These are phyloP conservation scores for Panthera tigris DNA, from an alignment of 2,113 vertebrate genomes.

Conservation along the genomic window DNA sequence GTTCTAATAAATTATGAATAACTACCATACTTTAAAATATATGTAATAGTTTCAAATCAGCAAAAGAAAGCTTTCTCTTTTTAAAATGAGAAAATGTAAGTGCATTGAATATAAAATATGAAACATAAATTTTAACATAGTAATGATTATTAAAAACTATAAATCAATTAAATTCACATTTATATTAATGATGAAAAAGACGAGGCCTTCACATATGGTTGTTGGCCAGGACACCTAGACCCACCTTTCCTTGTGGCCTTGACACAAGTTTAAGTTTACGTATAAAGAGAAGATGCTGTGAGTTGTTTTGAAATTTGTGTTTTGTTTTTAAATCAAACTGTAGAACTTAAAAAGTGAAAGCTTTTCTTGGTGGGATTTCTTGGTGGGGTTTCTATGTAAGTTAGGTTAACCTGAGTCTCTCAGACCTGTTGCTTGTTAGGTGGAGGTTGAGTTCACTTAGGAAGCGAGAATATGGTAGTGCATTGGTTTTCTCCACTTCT, in stretches of 20 bases:
- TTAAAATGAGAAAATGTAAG: background rate
- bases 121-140: background rate
- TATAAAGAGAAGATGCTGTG: constrained; percentile 42
- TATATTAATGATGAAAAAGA: background rate
- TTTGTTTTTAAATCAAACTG: constrained; percentile 58
- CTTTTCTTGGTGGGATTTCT: constrained; percentile 22
- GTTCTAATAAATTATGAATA: background rate
- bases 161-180: background rate
- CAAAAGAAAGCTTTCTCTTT: background rate
- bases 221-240: background rate
- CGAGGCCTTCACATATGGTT: background rate
- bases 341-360: constrained; percentile 47
- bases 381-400: constrained; percentile 44
- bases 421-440: background rate
- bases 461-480: background rate
- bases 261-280: background rate
- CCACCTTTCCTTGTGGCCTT: background rate
- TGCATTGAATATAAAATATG: background rate
- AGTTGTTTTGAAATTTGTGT: constrained; percentile 58
- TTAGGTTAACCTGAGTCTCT: constrained; percentile 34
- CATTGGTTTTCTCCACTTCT: background rate
- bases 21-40: background rate
- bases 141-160: background rate
- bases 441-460: constrained; percentile 29
- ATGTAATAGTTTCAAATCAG: background rate